Evolutionary conservation across 2,797 vertebrate genomes (phyloP).

Genomic region (Macroramphosus scolopax): DNA sequence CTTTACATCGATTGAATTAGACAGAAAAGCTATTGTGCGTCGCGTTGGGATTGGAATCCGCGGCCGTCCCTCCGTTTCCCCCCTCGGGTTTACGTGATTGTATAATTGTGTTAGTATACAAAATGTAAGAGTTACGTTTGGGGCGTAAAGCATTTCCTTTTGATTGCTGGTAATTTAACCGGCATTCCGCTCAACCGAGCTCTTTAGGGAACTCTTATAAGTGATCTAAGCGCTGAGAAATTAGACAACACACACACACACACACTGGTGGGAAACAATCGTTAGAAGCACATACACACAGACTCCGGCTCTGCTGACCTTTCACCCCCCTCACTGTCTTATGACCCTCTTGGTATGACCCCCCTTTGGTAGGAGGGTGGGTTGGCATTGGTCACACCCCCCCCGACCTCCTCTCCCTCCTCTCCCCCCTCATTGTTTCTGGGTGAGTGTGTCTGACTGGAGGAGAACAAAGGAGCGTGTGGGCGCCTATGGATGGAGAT

Average conservation of each 20-base stretch:
- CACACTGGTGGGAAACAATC: slow-evolving; percentile 33
- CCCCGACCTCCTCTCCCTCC: slow-evolving; percentile 35
- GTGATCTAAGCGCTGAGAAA: slow-evolving; percentile 17
- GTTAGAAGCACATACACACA: slow-evolving; percentile 17
- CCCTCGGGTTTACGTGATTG: slow-evolving; percentile 11
- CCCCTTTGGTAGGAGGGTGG: slow-evolving; percentile 57
- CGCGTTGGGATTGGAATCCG: slow-evolving; percentile 18
- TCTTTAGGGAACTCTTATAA: slow-evolving; percentile 19
- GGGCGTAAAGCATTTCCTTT: slow-evolving; percentile 19
- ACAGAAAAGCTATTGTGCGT: slow-evolving; percentile 38
- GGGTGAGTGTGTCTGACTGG: slow-evolving; percentile 85
- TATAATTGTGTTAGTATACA: slow-evolving; percentile 15
- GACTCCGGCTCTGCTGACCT: slow-evolving; percentile 48
- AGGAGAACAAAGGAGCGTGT: slow-evolving; percentile 81
- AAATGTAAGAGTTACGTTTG: slow-evolving; percentile 2
- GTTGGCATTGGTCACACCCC: slow-evolving; percentile 75
- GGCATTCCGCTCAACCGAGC: slow-evolving; percentile 21
- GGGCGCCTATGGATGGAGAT: slow-evolving; percentile 61
- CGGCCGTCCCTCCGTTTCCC: slow-evolving; percentile 6
- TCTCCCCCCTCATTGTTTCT: slow-evolving; percentile 73
- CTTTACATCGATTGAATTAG: slow-evolving; percentile 30
- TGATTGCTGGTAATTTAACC: slow-evolving; percentile 30
- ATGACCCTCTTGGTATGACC: slow-evolving; percentile 39
- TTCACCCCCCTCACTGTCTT: slow-evolving; percentile 56
- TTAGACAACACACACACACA: slow-evolving; percentile 21